Evolutionary conservation across 2,888 invertebrate species (phyloP), one percentile per base, ranked within the genome.

Genomic region (Andrena minutula): DNA sequence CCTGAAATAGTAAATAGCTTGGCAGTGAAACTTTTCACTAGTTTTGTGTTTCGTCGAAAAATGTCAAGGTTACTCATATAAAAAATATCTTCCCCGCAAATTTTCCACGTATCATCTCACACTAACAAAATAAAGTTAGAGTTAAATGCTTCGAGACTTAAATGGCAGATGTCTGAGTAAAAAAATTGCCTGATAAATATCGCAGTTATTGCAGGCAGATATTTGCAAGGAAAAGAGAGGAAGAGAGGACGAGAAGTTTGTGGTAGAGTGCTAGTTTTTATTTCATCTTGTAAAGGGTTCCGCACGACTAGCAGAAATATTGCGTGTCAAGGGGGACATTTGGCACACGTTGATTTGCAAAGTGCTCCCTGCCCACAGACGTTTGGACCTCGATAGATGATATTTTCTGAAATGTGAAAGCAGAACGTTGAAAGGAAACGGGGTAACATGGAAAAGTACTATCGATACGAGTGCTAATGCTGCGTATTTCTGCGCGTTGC

Each of bases 391-490:
- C 32, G 32, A 20, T 66, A 30, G 51, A 51, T 12, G 26, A 56
- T 69, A 69, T 69, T 56, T 35, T 23, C 12, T 16, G 53, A 20
- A 69, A 32, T 16, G 10, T 20, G 56, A 51, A 10, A 56, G 68
- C 53, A 2, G 20, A 28, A 49, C 12, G 23, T 20, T 16, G 20
- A 53, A 53, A 23, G 53, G 53, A 53, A 53, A 53, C 32, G 68
- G 8, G 26, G 20, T 16, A 68, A 68, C 68, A 69, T 56, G 68
- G 26, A 35, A 69, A 69, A 23, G 53, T 69, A 69, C 68, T 56
- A 69, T 69, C 32, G 35, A 26, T 41, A 20, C 53, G 30, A 23
- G 16, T 32, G 56, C 10, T 35, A 35, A 69, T 53, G 23, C 20
- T 6, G 20, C n/a, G 32, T 7, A 1, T 23, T 35, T 23, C 12